Percentiles rank a stretch among this genome's conserved stretches.
Evolutionary conservation across 2,797 vertebrate species (phyloP).

Genomic region (Todus mexicanus): DNA sequence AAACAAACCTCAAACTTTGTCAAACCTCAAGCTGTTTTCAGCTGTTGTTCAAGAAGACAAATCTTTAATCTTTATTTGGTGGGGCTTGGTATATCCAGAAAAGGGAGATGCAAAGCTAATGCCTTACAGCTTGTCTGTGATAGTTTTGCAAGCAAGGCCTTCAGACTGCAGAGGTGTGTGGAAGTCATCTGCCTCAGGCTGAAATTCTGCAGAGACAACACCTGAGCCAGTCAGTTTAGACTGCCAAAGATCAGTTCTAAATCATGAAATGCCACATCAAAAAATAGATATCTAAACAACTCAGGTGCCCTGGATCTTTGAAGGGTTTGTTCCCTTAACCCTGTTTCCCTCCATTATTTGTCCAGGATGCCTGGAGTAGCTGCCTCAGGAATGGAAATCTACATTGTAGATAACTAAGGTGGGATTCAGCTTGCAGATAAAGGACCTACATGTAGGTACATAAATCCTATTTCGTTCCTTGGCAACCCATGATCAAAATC

Average conservation of each 20-base stretch:
- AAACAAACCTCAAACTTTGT: neutral
- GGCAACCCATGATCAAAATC: neutral
- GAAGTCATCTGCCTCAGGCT: neutral
- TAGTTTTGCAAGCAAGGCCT: neutral
- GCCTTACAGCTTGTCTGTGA: neutral
- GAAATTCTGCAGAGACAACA: neutral
- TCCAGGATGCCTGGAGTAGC: neutral
- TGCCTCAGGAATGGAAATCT: neutral
- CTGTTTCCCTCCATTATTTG: neutral
- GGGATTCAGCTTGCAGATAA: neutral
- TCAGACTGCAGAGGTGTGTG: neutral
- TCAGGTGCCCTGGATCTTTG: neutral
- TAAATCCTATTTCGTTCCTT: neutral
- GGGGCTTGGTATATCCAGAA: neutral
- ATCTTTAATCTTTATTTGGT: neutral
- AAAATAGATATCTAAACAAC: neutral
- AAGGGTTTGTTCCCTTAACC: neutral
- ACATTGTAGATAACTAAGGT: neutral
- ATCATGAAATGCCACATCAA: neutral
- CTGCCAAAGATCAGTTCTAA: neutral
- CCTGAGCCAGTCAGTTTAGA: neutral
- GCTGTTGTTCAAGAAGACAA: neutral
- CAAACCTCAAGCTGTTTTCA: neutral
- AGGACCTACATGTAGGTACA: neutral
- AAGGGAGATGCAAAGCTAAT: neutral